These are phyloP conservation scores for Macrophya alboannulata DNA, from an alignment of 2,888 invertebrate species.

Conservation along the genomic window DNA sequence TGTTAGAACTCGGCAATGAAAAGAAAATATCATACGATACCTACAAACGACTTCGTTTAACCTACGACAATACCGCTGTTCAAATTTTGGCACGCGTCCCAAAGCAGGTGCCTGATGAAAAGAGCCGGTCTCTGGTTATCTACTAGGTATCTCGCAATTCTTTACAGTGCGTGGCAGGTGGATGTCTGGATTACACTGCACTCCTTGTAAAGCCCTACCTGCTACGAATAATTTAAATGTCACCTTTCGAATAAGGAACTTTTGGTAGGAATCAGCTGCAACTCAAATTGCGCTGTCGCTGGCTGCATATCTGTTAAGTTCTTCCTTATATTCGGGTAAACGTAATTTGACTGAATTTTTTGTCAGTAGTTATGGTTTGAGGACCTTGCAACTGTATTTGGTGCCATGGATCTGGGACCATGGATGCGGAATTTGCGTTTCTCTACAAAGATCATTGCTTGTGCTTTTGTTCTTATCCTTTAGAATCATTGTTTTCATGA, in stretches of 20 bases:
- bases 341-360: background rate
- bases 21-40: background rate
- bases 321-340: background rate
- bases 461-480: too few relatives aligned
- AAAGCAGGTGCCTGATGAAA: slow-evolving; percentile 39
- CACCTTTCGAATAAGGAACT: background rate
- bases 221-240: slow-evolving; percentile 19
- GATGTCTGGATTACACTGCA: slow-evolving; percentile 47
- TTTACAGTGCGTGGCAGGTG: slow-evolving; percentile 47
- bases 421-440: too few relatives aligned
- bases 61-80: slow-evolving; percentile 46
- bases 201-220: slow-evolving; percentile 16
- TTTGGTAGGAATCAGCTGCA: slow-evolving; percentile 45
- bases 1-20: background rate
- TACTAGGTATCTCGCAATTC: slow-evolving; percentile 39
- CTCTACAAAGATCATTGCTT: too few relatives aligned
- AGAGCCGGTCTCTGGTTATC: slow-evolving; percentile 39
- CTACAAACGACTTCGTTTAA: slow-evolving; percentile 45
- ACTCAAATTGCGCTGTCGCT: background rate
- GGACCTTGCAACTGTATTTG: background rate
- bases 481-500: too few relatives aligned
- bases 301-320: slow-evolving; percentile 1
- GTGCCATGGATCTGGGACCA: too few relatives aligned
- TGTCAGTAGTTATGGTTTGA: too few relatives aligned
- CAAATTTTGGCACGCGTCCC: slow-evolving; percentile 54